Evolutionary conservation across 1,140 invertebrate species (phyloP).

Genomic region (Drosophila subpulchrella): DNA sequence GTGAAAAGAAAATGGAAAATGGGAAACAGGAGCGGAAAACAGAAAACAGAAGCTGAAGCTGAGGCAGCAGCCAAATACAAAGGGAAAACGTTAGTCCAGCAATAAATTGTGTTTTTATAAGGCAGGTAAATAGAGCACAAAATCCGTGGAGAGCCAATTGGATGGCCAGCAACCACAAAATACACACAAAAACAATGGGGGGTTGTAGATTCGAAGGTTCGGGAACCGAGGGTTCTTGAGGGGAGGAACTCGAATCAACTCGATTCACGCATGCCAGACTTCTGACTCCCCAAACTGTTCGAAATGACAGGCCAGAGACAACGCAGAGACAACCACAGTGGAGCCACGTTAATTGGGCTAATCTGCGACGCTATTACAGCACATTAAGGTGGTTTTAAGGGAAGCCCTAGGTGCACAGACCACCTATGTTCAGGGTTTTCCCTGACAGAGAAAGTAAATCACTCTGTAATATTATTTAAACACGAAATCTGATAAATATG

Average conservation of each 20-base stretch:
- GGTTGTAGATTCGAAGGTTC: not conserved
- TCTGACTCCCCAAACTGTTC: slow-evolving; percentile 46
- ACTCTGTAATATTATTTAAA: slow-evolving; percentile 19
- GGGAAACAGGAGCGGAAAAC: slow-evolving; percentile 30
- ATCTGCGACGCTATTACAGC: slow-evolving; percentile 6
- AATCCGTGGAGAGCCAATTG: slow-evolving; percentile 75
- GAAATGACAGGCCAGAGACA: slow-evolving; percentile 40
- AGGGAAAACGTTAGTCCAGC: slow-evolving; percentile 72
- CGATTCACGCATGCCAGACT: slow-evolving; percentile 62
- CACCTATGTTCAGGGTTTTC: not conserved
- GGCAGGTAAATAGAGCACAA: slow-evolving; percentile 79
- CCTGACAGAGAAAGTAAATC: slow-evolving; percentile 19
- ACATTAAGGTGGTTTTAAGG: slow-evolving; percentile 5
- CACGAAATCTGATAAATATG: slow-evolving; percentile 32
- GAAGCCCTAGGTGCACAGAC: slow-evolving; percentile 6
- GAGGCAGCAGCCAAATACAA: slow-evolving; percentile 31
- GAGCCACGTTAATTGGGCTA: slow-evolving; percentile 33
- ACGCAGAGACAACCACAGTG: slow-evolving; percentile 24
- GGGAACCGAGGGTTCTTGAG: not conserved
- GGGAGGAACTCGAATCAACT: slow-evolving; percentile 21
- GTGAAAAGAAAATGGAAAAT: slow-evolving; percentile 48
- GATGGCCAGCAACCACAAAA: slow-evolving; percentile 65
- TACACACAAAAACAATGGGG: slow-evolving; percentile 50
- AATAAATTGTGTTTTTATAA: slow-evolving; percentile 82
- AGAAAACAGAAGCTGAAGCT: slow-evolving; percentile 43